Base-by-base conservation (phyloP, 2,888 invertebrate genomes). In the Lochmaea crataegi region DNA sequence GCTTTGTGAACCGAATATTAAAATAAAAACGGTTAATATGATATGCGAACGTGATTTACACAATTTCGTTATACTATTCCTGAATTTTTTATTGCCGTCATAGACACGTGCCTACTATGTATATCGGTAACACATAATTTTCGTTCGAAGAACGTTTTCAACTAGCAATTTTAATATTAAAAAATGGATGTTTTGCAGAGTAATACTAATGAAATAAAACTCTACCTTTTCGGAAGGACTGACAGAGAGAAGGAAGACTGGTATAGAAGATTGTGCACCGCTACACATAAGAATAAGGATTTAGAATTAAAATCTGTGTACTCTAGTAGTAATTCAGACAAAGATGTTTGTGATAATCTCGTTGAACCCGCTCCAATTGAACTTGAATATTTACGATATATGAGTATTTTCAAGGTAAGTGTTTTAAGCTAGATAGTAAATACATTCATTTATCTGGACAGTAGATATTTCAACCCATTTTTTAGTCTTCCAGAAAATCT, bases 191-290 rank as follows among this genome's bases (percentile, higher is more conserved):
- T 71, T 67, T 75, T 77, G 64, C 56, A 83, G 80, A 81, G 79
- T 16, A 80, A 77, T 71, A 79, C 82, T 3, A 72, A 74, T 4
- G 80, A 80, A 61, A 80, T 83, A 12, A 82, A 82, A 69, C 73
- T 86, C 12, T 85, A 84, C 75, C 56, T 86, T 22, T 94, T 94
- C 85, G 93, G 94, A 4, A 89, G 96, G 74, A 94, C 95, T n/a
- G 94, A 94, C 79, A 88, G 96, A 67, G 96, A 96, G 82, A 97
- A 97, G 86, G 96, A 96, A 86, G 94, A 96, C 82, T 97, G 97
- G 97, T 96, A 88, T 76, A 76, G 86, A 65, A 80, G 84, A 61
- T 81, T 86, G 60, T 78, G 76, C 14, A 81, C 82, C 0, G 85
- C 86, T 6, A 84, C 84, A 5, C 83, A 63, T 12, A 42, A 42